A percentile compares a stretch with the other conserved stretches of the same genome.
phyloP scores from a whole-genome alignment of 2,797 vertebrate genomes.

The Anisognathus igniventris region DNA sequence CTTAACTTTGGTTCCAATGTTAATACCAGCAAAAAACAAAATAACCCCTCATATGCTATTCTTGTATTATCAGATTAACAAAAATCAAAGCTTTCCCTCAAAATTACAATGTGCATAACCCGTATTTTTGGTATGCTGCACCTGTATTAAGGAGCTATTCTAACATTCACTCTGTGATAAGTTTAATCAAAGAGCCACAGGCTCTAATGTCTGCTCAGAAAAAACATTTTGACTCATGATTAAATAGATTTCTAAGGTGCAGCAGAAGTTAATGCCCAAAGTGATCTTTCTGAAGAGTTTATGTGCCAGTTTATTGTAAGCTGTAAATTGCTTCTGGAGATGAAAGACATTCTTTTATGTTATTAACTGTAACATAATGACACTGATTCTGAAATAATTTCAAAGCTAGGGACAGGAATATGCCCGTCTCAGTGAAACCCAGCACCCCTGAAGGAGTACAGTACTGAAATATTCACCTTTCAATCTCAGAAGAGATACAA shows the following conservation, averaged over 20 bases:
- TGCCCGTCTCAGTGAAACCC: neutral
- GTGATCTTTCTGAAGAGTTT: neutral
- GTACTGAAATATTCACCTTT: neutral
- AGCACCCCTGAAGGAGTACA: neutral
- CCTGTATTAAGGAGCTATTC: neutral
- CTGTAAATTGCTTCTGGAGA: constrained; percentile 35
- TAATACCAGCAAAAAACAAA: neutral
- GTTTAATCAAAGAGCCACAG: neutral
- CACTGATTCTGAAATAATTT: neutral
- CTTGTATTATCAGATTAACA: neutral
- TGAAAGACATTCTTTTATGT: neutral
- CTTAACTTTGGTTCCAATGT: neutral
- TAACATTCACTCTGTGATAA: neutral
- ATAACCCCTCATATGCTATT: neutral
- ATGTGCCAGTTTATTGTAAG: neutral
- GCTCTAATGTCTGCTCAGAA: neutral
- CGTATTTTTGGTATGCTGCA: neutral
- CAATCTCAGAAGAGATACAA: neutral
- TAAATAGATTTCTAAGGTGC: neutral
- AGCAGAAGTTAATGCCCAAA: neutral
- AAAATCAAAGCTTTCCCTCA: neutral
- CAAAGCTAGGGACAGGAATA: neutral
- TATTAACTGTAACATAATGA: constrained; percentile 1
- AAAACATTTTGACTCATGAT: neutral
- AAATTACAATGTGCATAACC: neutral